Percentiles rank a stretch among this genome's conserved stretches.
phyloP scores from a whole-genome alignment of 2,797 vertebrate genomes.

The Coreius guichenoti region DNA sequence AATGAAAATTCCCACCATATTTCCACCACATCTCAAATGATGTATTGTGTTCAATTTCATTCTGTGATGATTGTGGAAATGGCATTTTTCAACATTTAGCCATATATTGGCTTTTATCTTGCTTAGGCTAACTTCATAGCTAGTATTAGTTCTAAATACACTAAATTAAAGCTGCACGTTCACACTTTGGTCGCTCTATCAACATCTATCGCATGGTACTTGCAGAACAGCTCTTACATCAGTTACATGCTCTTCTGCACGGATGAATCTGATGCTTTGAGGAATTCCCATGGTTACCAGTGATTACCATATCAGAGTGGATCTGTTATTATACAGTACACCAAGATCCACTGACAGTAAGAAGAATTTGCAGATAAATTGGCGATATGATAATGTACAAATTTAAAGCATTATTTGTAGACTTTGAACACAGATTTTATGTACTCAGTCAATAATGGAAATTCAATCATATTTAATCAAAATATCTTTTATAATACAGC shows the following conservation, averaged over 20 bases:
- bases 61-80: not conserved
- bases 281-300: not conserved
- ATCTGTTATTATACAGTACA: not conserved
- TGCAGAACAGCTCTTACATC: not conserved
- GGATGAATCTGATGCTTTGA: not conserved
- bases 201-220: not conserved
- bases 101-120: not conserved
- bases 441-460: not conserved
- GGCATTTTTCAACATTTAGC: not conserved
- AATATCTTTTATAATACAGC: not conserved
- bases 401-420: not conserved
- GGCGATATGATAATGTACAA: not conserved
- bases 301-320: not conserved
- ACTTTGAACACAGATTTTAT: not conserved
- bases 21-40: not conserved
- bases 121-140: not conserved
- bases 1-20: not conserved
- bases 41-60: not conserved
- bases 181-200: not conserved
- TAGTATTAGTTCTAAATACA: not conserved
- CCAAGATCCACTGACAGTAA: not conserved
- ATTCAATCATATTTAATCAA: not conserved
- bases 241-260: not conserved
- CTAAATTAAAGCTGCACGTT: not conserved
- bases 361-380: not conserved